These are phyloP conservation scores for Tyrannus savana DNA, from an alignment of 2,113 vertebrate genomes.

Conservation along the genomic window DNA sequence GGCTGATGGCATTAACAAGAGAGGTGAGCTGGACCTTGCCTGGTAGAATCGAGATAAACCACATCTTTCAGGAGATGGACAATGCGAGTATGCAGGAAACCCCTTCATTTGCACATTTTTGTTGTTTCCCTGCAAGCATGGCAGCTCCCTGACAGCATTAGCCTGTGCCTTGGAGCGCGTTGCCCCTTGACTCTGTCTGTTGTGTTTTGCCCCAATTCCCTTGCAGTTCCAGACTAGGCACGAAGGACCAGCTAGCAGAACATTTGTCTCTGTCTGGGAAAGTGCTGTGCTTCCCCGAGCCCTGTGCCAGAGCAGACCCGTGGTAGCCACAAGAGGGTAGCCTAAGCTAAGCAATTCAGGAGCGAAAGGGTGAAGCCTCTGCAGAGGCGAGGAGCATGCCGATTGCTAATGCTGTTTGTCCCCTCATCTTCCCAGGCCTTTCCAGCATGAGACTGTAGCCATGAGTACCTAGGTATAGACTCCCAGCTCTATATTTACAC, in stretches of 20 bases:
- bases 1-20: not conserved
- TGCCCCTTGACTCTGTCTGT: not conserved
- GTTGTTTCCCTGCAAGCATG: not conserved
- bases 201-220: not conserved
- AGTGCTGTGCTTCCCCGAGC: not conserved
- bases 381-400: not conserved
- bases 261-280: not conserved
- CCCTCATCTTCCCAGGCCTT: not conserved
- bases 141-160: fast-evolving
- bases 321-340: conserved; percentile 63
- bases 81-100: not conserved
- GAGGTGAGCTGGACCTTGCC: not conserved
- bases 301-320: not conserved
- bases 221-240: not conserved
- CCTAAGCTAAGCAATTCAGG: conserved; percentile 55
- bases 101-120: not conserved
- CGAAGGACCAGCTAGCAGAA: not conserved
- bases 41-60: not conserved
- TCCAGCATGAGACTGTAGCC: not conserved
- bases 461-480: not conserved
- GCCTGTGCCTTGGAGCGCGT: fast-evolving
- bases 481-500: not conserved
- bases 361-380: not conserved
- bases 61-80: not conserved
- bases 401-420: not conserved